Evolutionary conservation across 1,140 invertebrate species (phyloP).

Genomic region (Zeugodacus cucurbitae): DNA sequence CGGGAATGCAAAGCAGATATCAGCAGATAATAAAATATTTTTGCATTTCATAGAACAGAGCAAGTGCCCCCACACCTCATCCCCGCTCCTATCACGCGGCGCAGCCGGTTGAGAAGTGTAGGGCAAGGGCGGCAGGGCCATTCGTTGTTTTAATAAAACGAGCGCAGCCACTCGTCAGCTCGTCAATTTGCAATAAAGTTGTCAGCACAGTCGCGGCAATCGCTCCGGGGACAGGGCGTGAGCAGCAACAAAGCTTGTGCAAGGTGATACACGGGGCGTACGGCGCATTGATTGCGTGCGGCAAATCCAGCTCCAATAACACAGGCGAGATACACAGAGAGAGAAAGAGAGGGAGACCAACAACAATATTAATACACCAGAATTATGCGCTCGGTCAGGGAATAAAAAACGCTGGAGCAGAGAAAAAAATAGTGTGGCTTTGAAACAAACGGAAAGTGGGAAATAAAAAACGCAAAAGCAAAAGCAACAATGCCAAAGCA

Average conservation of each 20-base stretch:
- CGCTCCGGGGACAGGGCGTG: background rate
- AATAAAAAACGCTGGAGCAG: slow-evolving; percentile 12
- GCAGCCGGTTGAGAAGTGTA: background rate
- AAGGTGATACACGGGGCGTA: background rate
- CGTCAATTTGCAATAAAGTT: slow-evolving; percentile 47
- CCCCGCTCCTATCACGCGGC: background rate
- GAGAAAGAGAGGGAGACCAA: background rate
- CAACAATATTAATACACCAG: slow-evolving; percentile 12
- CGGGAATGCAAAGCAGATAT: slow-evolving; percentile 13
- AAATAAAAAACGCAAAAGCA: background rate
- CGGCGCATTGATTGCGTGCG: slow-evolving; percentile 35
- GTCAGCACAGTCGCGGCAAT: slow-evolving; percentile 38
- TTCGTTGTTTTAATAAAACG: slow-evolving; percentile 5
- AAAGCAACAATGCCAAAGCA: background rate
- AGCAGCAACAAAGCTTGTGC: slow-evolving; percentile 1
- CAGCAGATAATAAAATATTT: slow-evolving; percentile 20
- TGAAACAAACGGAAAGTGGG: slow-evolving; percentile 16
- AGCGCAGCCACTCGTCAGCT: slow-evolving; percentile 11
- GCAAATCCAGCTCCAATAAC: background rate
- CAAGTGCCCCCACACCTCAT: too few species aligned
- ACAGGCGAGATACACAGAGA: too few species aligned
- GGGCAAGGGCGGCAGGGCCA: background rate
- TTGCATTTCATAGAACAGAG: background rate
- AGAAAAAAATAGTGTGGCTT: slow-evolving; percentile 18
- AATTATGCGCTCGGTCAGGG: slow-evolving; percentile 3